Base-by-base conservation (phyloP, 2,113 vertebrate species). In the Irena cyanogastra region DNA sequence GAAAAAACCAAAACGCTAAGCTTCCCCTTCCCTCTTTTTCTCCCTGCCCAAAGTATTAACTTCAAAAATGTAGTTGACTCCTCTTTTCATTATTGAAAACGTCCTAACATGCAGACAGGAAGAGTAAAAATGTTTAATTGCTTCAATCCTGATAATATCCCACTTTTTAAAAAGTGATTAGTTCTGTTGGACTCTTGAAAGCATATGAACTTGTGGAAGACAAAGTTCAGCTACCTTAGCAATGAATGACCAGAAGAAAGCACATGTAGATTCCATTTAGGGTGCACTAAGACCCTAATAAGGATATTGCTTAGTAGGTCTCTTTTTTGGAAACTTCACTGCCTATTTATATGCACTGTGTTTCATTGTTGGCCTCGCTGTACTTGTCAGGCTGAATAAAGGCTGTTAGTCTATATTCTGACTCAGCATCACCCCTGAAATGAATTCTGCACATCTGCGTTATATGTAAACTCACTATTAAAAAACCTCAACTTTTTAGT, bases 1-100 rank as follows among this genome's bases (percentile, higher is more conserved):
- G 21, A 7, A 35, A 60, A 42, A 65, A 9, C 0, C 6, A 18
- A 37, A 59, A 52, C 5, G 11, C 5, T 13, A 31, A 35, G 26
- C 41, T 69, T 69, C 14, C 5, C 20, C 24, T 89, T 33, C 9
- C 8, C 3, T 83, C 37, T 6, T 52, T 57, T 33, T 44, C 13
- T 11, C 15, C 5, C 10, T 65, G 19, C 8, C 42, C 5, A 9
- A 45, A 61, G 7, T 28, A 44, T 65, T 47, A 49, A 60, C 16
- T 86, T 77, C 3, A 20, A 45, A 60, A 89, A 31, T 49, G 15
- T 21, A 27, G 11, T 44, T 12, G 7, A 31, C 21, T 70, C 6
- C 20, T 57, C 4, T 63, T 93, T 64, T 70, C 0, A 13, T 41
- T 16, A 90, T 92, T 30, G 13, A 78, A 88, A 66, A 4, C 5